These are phyloP conservation scores for Copidosoma aretas DNA, from an alignment of 2,888 invertebrate species.

Conservation along the genomic window DNA sequence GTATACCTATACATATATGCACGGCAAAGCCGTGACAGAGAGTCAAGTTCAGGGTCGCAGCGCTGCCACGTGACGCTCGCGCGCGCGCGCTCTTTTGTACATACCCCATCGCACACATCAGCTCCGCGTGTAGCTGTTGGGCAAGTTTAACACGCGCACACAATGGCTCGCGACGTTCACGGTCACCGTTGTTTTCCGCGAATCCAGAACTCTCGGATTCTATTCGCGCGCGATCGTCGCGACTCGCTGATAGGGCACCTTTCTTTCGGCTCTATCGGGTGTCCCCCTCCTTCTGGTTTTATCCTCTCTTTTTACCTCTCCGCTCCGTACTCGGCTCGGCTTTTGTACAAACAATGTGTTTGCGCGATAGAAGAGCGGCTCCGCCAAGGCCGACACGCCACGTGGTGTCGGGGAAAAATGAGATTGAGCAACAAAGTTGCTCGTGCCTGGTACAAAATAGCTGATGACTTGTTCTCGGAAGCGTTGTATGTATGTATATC, in stretches of 20 bases:
- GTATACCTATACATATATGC: too few relatives aligned
- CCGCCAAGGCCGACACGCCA: slow-evolving; percentile 25
- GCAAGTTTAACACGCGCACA: too few relatives aligned
- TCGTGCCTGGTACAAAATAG: not conserved
- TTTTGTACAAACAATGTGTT: too few relatives aligned
- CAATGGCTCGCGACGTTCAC: too few relatives aligned
- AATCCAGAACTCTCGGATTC: not conserved
- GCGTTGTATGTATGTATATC: too few relatives aligned
- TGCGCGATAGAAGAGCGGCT: not conserved
- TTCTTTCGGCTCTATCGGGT: slow-evolving; percentile 29
- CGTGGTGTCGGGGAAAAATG: not conserved
- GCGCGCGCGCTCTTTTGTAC: not conserved
- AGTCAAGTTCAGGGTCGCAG: slow-evolving; percentile 41
- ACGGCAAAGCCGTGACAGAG: slow-evolving; percentile 30
- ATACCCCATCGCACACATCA: too few relatives aligned
- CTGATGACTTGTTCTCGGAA: too few relatives aligned
- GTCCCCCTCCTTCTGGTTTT: not conserved
- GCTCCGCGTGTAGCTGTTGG: too few relatives aligned
- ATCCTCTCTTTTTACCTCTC: not conserved
- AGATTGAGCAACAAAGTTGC: slow-evolving; percentile 15
- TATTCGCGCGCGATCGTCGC: not conserved
- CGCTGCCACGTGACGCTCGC: slow-evolving; percentile 9
- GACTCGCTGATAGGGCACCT: slow-evolving; percentile 27
- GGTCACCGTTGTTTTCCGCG: slow-evolving; percentile 9
- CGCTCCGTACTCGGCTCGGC: not conserved